Evolutionary conservation across 2,113 vertebrate species (phyloP).

Genomic region (Podiceps cristatus): DNA sequence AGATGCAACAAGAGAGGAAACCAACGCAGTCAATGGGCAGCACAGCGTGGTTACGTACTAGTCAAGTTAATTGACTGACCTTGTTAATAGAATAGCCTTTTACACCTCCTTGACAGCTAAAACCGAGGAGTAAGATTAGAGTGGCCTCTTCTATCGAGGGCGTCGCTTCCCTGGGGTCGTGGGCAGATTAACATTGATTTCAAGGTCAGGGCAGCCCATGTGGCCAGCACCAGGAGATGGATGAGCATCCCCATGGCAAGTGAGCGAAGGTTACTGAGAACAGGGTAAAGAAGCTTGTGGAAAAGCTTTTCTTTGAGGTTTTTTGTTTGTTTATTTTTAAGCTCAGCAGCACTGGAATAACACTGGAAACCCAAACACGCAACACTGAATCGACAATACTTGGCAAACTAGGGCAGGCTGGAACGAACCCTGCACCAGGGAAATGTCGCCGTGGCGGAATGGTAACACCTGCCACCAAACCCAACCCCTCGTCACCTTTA

Average conservation of each 20-base stretch:
- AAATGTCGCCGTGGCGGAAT: background rate
- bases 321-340: background rate
- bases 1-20: background rate
- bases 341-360: background rate
- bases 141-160: background rate
- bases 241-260: background rate
- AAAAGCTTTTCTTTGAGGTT: background rate
- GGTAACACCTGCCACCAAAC: background rate
- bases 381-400: background rate
- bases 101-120: background rate
- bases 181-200: background rate
- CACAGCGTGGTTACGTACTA: fast-evolving
- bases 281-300: background rate
- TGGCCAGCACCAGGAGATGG: background rate
- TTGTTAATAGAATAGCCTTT: background rate
- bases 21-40: background rate
- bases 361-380: background rate
- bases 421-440: background rate
- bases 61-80: conserved; percentile 13
- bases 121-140: background rate
- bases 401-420: background rate
- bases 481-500: background rate
- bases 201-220: conserved; percentile 19
- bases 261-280: background rate
- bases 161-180: background rate